A percentile compares a stretch with the other conserved stretches of the same genome.
phyloP scores from a whole-genome alignment of 2,888 invertebrate genomes.

The Dicyrtoma fusca region DNA sequence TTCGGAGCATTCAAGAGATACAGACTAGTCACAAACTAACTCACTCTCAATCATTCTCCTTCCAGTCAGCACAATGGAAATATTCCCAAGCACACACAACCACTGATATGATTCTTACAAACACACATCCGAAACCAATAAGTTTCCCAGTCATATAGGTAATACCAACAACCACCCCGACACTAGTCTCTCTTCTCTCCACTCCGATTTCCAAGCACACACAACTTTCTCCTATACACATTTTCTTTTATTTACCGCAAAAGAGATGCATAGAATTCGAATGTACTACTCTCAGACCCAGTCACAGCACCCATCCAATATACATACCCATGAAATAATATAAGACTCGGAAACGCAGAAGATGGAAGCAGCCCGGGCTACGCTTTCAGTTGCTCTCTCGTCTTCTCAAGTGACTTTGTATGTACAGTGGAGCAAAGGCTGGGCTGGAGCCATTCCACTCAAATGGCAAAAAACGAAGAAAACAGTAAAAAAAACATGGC shows the following conservation, averaged over 20 bases:
- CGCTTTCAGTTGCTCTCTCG: no score
- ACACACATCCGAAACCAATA: conserved; percentile 8
- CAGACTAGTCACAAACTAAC: not conserved
- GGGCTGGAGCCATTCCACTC: no score
- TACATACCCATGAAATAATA: no score
- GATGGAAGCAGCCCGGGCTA: not conserved
- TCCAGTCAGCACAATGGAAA: not conserved
- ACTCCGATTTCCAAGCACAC: not conserved
- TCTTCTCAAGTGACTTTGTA: no score
- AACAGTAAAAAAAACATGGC: not conserved
- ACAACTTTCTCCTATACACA: not conserved
- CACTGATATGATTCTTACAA: not conserved
- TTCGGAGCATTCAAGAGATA: no score
- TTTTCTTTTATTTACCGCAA: conserved; percentile 17
- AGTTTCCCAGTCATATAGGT: not conserved
- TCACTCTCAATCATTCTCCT: not conserved
- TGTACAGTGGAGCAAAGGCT: no score
- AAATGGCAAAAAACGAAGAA: no score
- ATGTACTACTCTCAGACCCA: no score
- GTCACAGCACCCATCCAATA: no score
- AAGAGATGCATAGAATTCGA: no score
- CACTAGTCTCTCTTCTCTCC: not conserved
- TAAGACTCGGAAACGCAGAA: no score
- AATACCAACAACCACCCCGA: not conserved
- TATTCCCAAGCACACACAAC: not conserved